phyloP scores from a whole-genome alignment of 53 echinoderm and acorn worm genomes.

The Henricia sp. region DNA sequence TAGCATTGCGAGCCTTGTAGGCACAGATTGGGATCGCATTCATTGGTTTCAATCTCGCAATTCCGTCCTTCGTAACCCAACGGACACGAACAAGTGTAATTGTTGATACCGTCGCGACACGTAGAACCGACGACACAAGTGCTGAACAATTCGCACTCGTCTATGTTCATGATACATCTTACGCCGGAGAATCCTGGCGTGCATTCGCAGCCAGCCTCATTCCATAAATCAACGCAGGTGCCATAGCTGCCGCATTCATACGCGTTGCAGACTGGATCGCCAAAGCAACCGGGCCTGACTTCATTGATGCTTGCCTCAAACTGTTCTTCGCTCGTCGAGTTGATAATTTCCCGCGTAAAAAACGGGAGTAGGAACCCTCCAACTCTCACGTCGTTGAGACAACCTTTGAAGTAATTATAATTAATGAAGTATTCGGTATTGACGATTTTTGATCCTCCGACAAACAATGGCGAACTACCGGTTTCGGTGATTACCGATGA shows the following conservation, averaged over 20 bases:
- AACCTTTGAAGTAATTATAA: constrained; percentile 69
- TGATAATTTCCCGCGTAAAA: constrained; percentile 59
- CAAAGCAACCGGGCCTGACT: constrained; percentile 62
- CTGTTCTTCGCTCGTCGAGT: constrained; percentile 72
- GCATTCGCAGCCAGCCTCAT: constrained; percentile 74
- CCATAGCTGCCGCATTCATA: constrained; percentile 68
- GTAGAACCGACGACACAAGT: constrained; percentile 68
- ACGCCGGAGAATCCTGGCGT: constrained; percentile 66
- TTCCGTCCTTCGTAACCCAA: constrained; percentile 78
- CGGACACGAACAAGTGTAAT: constrained; percentile 75
- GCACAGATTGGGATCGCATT: constrained; percentile 78
- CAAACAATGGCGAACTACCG: constrained; percentile 56
- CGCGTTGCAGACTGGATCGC: constrained; percentile 67
- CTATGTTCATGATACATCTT: constrained; percentile 70
- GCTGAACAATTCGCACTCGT: constrained; percentile 68
- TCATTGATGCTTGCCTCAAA: constrained; percentile 58
- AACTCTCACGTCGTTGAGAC: constrained; percentile 83
- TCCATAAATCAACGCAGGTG: constrained; percentile 80
- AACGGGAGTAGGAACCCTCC: constrained; percentile 85
- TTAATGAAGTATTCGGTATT: constrained; percentile 47
- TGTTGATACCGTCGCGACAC: constrained; percentile 74
- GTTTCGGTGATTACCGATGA: constrained; percentile 44
- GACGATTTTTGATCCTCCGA: constrained; percentile 63
- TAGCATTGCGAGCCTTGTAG: constrained; percentile 67
- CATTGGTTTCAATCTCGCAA: constrained; percentile 78